Conservation (phyloP, 2,113 vertebrate genomes). For the Pontoporia blainvillei region DNA sequence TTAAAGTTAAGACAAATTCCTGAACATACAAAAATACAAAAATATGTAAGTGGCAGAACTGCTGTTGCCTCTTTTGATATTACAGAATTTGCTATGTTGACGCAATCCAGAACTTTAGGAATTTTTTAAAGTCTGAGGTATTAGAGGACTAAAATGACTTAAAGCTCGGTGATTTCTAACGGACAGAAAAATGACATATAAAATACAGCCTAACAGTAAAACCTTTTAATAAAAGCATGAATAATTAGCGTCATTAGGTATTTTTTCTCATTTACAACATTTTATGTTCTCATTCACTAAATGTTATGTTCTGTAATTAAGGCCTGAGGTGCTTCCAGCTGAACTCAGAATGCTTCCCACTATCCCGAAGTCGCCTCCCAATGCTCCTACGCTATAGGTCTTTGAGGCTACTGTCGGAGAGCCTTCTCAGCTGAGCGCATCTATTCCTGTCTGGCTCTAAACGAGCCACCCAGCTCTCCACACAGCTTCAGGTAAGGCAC, state of each 20-base stretch:
- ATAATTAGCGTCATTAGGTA: not conserved
- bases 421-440: not conserved
- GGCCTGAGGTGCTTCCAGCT: not conserved
- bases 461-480: not conserved
- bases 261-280: not conserved
- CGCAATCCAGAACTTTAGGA: not conserved
- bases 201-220: not conserved
- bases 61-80: not conserved
- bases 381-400: not conserved
- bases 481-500: not conserved
- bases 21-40: not conserved
- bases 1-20: not conserved
- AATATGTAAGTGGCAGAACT: not conserved
- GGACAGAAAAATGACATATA: not conserved
- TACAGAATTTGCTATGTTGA: not conserved
- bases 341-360: not conserved
- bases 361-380: too few species aligned
- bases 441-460: not conserved
- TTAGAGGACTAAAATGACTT: not conserved
- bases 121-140: not conserved
- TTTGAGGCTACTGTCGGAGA: not conserved
- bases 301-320: not conserved
- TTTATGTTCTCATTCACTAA: not conserved
- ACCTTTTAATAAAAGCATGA: not conserved
- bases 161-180: not conserved